These are phyloP conservation scores for Pimpla rufipes DNA, from an alignment of 2,888 invertebrate genomes.

Conservation along the genomic window DNA sequence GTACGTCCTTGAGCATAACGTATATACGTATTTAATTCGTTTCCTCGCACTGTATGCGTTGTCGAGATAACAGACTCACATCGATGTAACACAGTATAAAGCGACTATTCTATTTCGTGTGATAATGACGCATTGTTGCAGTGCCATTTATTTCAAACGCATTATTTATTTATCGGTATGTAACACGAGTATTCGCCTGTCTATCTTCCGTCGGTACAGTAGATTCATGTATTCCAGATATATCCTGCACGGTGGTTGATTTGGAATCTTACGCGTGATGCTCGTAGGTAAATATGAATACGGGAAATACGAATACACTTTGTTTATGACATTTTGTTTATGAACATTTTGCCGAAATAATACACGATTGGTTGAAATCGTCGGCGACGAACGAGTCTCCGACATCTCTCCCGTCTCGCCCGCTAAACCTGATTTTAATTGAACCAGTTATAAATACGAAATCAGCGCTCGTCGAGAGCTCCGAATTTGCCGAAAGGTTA, in stretches of 20 bases:
- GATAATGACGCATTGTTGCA: background rate
- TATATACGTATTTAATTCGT: no score
- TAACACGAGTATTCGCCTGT: background rate
- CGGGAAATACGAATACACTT: background rate
- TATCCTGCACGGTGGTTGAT: background rate
- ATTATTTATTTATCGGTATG: constrained; percentile 11
- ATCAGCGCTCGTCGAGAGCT: background rate
- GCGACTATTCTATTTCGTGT: background rate
- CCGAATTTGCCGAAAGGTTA: background rate
- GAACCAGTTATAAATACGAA: background rate
- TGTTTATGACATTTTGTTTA: no score
- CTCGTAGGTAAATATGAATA: background rate
- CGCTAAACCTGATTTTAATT: background rate
- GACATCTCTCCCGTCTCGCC: no score
- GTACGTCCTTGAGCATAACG: no score
- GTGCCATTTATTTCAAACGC: background rate
- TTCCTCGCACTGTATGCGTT: no score
- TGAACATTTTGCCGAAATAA: no score
- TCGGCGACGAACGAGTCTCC: background rate
- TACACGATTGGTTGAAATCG: no score
- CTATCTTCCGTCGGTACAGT: constrained; percentile 2
- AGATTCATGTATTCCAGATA: background rate
- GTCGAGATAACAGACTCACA: no score
- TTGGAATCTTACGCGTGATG: background rate
- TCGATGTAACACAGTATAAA: background rate